A percentile compares a stretch with the other conserved stretches of the same genome.
Conservation (phyloP, 2,888 invertebrate genomes). For the Mycalesis mineus region DNA sequence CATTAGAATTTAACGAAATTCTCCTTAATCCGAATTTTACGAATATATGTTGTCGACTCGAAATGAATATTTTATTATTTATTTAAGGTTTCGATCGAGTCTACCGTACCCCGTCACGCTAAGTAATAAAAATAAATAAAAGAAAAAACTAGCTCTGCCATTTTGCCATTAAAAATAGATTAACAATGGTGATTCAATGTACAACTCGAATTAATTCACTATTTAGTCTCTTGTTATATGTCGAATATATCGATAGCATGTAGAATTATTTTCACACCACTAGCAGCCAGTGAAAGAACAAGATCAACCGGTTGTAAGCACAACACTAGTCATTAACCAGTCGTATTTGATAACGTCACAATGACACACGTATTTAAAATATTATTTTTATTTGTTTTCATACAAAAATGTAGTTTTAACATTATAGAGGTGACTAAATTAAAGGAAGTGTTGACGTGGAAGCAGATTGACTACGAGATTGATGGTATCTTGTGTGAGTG, state of each 20-base stretch:
- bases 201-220: too few relatives aligned
- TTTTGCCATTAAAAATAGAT: too few relatives aligned
- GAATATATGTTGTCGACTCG: too few relatives aligned
- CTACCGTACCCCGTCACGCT: too few relatives aligned
- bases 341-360: background rate
- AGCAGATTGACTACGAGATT: constrained; percentile 49
- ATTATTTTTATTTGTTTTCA: background rate
- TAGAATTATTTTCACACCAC: background rate
- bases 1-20: too few relatives aligned
- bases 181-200: too few relatives aligned
- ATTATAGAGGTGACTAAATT: background rate
- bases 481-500: constrained; percentile 51
- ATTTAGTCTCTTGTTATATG: too few relatives aligned
- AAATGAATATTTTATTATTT: too few relatives aligned
- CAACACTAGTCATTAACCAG: background rate
- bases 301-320: background rate
- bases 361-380: background rate
- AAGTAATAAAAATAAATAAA: too few relatives aligned
- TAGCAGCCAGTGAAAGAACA: background rate
- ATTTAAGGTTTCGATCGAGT: too few relatives aligned
- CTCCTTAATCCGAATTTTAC: too few relatives aligned
- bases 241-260: background rate
- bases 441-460: constrained; percentile 46
- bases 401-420: background rate
- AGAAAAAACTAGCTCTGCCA: too few relatives aligned